phyloP scores from a whole-genome alignment of 2,113 vertebrate species.

The Stegastes partitus region DNA sequence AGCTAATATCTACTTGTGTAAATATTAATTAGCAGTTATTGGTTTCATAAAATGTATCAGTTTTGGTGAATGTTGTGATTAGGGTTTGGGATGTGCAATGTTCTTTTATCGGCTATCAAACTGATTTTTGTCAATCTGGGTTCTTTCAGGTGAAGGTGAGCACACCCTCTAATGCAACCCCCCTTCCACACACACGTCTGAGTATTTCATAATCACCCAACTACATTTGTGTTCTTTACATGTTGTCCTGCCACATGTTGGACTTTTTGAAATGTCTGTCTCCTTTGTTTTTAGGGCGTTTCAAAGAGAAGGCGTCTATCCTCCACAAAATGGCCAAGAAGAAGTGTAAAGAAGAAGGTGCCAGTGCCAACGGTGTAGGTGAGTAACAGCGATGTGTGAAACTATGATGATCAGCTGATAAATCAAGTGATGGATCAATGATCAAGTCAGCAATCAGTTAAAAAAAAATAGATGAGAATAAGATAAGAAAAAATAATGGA shows the following conservation, averaged over 20 bases:
- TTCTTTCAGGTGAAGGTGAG: too few relatives aligned
- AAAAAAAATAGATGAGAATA: not conserved
- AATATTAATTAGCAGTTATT: too few relatives aligned
- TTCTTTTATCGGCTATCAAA: too few relatives aligned
- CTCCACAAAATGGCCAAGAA: constrained; percentile 97
- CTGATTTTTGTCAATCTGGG: too few relatives aligned
- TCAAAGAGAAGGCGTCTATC: constrained; percentile 95
- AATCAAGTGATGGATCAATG: constrained; percentile 1
- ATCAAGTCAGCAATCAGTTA: not conserved
- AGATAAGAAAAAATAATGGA: too few relatives aligned
- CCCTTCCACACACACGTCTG: not conserved
- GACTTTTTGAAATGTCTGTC: not conserved
- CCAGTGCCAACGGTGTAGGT: constrained; percentile 86
- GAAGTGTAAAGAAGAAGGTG: constrained; percentile 90
- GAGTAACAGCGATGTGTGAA: constrained; percentile 31
- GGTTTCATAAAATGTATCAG: not conserved
- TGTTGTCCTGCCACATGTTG: not conserved
- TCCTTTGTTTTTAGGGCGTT: constrained; percentile 86
- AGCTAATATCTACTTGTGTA: too few relatives aligned
- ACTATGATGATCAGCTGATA: too few relatives aligned
- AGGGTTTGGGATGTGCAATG: not conserved
- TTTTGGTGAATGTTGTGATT: not conserved
- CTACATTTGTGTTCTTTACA: not conserved
- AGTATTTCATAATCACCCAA: too few relatives aligned
- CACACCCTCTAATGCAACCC: not conserved